Evolutionary conservation across 2,888 invertebrate genomes (phyloP), one percentile per base, ranked within the genome.

Genomic region (Nymphalis c-album): DNA sequence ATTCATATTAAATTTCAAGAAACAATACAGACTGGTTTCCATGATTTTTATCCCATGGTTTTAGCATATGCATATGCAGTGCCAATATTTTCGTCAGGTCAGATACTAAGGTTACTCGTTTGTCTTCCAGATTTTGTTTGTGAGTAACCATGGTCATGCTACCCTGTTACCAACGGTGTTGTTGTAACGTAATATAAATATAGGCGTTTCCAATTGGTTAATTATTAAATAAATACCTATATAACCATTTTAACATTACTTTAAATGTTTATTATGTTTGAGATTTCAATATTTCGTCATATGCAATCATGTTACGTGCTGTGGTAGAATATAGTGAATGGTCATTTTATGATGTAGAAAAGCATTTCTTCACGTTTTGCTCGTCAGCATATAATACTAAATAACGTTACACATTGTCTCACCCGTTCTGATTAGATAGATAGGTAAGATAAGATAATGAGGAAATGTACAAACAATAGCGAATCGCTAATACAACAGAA

Each of bases 281-380:
- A 53, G 10, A 57, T 55, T 47, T 7, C 60, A 47, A 35, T 31
- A 55, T 59, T 59, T 59, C 59, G 58, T 60, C 60, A 53, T 18
- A 20, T 60, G 40, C 59, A 59, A 53, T 55, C 53, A 69, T 60
- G 47, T 58, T 69, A 72, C 72, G 71, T 71, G 71, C 66, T 47
- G n/a, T 46, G 61, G 46, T 57, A 46, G 26, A 73, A 62, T 68
- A 62, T 61, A 48, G 58, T 22, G 40, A 63, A 58, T 55, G 66
- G 48, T 63, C 55, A 67, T 47, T 67, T 69, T 60, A 69, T 63
- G 67, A 70, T 70, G 69, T 70, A 68, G 70, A 70, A 73, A 73
- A 71, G 67, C 77, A 73, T 76, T 76, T 77, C 74, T 73, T 76
- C 80, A 80, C 79, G 80, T 80, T 67, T 74, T 64, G 73, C 75